These are phyloP conservation scores for Ptilorrhoa leucosticta DNA, from an alignment of 2,113 vertebrate species.

Conservation along the genomic window DNA sequence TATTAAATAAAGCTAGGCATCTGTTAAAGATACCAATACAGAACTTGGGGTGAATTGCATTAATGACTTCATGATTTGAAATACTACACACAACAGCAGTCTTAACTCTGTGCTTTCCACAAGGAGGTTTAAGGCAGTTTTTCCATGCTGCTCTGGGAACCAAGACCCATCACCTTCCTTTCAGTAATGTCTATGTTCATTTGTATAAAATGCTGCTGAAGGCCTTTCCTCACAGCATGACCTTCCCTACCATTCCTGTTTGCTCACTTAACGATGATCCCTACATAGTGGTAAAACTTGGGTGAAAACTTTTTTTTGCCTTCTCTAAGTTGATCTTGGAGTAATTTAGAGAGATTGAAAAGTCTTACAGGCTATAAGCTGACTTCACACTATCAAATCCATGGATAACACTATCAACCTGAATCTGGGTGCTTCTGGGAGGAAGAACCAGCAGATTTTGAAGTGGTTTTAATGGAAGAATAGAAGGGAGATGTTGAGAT, in stretches of 20 bases:
- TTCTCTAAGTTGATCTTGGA: not conserved
- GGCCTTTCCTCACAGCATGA: not conserved
- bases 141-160: not conserved
- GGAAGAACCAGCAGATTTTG: not conserved
- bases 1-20: not conserved
- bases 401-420: not conserved
- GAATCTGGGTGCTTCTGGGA: not conserved
- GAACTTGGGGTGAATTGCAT: not conserved
- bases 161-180: not conserved
- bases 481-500: not conserved
- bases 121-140: not conserved
- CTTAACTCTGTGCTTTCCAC: not conserved
- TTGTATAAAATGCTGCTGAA: not conserved
- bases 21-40: not conserved
- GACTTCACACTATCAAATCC: not conserved
- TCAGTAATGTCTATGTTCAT: not conserved
- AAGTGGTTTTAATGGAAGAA: not conserved
- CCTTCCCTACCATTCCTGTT: not conserved
- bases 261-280: not conserved
- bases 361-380: not conserved
- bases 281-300: not conserved
- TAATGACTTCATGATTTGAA: not conserved
- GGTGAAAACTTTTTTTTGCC: not conserved
- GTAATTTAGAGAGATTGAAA: not conserved
- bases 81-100: not conserved